phyloP scores from a whole-genome alignment of 2,113 vertebrate genomes.

The Turdus rufiventris region DNA sequence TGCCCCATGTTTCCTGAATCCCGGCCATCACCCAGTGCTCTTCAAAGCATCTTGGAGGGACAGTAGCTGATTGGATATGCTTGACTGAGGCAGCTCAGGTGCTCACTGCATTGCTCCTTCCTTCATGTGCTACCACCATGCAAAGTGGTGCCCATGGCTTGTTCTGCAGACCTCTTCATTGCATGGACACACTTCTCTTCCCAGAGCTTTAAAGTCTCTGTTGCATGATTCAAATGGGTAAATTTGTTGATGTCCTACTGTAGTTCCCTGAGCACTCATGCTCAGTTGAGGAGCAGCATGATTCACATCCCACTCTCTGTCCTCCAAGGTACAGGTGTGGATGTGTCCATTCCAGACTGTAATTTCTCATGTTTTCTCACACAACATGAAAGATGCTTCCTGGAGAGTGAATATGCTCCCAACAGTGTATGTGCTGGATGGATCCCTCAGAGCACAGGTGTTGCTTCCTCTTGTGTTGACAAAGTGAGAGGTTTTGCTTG shows the following conservation, averaged over 20 bases:
- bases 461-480: background rate
- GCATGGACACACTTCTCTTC: background rate
- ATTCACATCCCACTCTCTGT: background rate
- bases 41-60: background rate
- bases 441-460: fast-evolving
- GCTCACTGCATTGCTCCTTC: background rate
- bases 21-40: background rate
- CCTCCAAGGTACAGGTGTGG: background rate
- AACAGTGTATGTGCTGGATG: background rate
- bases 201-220: background rate
- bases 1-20: background rate
- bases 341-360: background rate
- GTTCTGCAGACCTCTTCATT: background rate
- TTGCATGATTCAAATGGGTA: background rate
- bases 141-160: background rate
- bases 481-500: background rate
- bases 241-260: background rate
- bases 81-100: background rate
- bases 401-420: background rate
- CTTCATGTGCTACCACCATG: background rate
- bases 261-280: background rate
- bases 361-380: background rate
- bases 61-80: background rate
- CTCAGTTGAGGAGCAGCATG: background rate
- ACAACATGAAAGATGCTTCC: background rate